Base-by-base conservation (phyloP, 2,113 vertebrate species). In the Nothocercus nigrocapillus region DNA sequence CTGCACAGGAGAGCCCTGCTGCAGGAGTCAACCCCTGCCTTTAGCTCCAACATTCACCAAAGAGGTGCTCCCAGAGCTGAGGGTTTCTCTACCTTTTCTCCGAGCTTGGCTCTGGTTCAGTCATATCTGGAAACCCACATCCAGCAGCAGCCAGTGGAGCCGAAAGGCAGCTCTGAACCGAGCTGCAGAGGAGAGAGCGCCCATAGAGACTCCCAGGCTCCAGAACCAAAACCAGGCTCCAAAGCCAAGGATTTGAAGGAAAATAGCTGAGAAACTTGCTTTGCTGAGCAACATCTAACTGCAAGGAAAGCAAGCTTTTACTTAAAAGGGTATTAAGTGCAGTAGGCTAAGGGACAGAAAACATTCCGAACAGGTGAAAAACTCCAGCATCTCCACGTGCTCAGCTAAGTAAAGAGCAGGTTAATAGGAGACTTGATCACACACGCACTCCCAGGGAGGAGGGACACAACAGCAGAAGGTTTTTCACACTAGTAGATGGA, bases 201-300 rank as follows among this genome's bases (percentile, higher is more conserved):
- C 79, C 45, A 15, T 1, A 27, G 40, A 38, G 79, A 85, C 42
- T 28, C 5, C 0, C 51, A n/a, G 2, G 0, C 19, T 64, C 42
- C 42, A 38, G 27, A 75, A 40, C 45, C 24, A 28, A 82, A 72
- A 70, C 21, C 24, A 3, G 81, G 68, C 76, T 86, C 47, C 40
- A 24, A 80, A 58, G 54, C 30, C 54, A 58, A 58, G 54, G 54
- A 32, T 58, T 58, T 58, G 54, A 58, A 73, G 5, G 16, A 3
- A 77, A 92, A 77, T 2, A 73, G 27, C n/a, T 17, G 40, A 53
- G 68, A 83, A 3, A 49, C 24, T 63, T 72, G 32, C 51, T 36
- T 70, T 30, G 62, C 34, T 93, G 70, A 94, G 84, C 58, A 87
- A 84, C 82, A 87, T 10, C n/a, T 12, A 38, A 49, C n/a, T 59